These are phyloP conservation scores for Dermochelys coriacea DNA, from an alignment of 2,797 vertebrate species.

Conservation along the genomic window DNA sequence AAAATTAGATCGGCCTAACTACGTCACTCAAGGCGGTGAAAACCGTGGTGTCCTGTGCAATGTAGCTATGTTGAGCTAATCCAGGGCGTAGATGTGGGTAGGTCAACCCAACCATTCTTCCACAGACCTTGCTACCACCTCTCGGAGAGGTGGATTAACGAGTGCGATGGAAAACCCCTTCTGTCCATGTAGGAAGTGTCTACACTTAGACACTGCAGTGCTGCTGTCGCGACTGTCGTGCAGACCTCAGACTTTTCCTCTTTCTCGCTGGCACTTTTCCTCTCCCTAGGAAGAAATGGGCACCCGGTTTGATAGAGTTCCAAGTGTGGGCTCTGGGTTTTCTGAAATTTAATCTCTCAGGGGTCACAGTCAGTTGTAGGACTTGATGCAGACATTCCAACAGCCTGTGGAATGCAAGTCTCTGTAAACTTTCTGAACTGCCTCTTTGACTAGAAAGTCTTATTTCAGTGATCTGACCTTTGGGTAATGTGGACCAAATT, in stretches of 20 bases:
- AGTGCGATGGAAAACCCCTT: background rate
- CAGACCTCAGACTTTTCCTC: background rate
- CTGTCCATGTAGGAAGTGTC: background rate
- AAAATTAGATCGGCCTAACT: background rate
- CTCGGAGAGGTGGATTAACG: background rate
- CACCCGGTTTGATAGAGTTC: background rate
- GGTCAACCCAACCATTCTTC: background rate
- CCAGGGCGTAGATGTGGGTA: background rate
- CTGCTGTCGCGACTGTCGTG: background rate
- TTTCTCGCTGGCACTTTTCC: background rate
- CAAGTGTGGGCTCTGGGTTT: slow-evolving; percentile 28
- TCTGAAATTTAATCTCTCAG: slow-evolving; percentile 34
- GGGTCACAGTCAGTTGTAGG: slow-evolving; percentile 29
- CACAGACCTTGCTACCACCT: too few relatives aligned
- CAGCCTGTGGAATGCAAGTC: slow-evolving; percentile 43
- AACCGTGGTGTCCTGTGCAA: background rate
- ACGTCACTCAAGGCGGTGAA: background rate
- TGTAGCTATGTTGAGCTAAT: background rate
- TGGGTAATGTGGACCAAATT: background rate
- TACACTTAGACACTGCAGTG: background rate
- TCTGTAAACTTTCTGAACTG: slow-evolving; percentile 60
- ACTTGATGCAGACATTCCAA: slow-evolving; percentile 6
- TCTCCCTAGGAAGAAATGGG: background rate
- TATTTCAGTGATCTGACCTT: background rate
- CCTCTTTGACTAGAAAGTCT: slow-evolving; percentile 25